Percentiles rank a stretch among this genome's conserved stretches.
phyloP scores from a whole-genome alignment of 2,888 invertebrate genomes.

The Macrophya alboannulata region DNA sequence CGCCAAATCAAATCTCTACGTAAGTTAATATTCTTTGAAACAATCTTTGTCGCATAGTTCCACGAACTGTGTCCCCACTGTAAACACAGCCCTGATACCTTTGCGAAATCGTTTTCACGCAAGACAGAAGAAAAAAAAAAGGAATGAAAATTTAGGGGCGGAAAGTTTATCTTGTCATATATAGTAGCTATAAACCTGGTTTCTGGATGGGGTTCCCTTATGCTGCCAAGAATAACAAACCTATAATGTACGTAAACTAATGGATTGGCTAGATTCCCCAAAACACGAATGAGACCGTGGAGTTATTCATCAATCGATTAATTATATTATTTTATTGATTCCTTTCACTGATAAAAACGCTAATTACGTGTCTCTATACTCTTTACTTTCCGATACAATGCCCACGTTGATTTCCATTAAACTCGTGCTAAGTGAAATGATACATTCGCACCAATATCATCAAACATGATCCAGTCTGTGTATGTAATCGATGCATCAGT shows the following conservation, averaged over 20 bases:
- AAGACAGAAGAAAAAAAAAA: slow-evolving; percentile 10
- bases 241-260: slow-evolving; percentile 33
- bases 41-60: slow-evolving; percentile 2
- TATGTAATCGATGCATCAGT: background rate
- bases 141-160: slow-evolving; percentile 22
- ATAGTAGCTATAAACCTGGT: slow-evolving; percentile 12
- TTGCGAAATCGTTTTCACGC: slow-evolving; percentile 7
- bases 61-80: slow-evolving; percentile 5
- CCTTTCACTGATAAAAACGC: background rate
- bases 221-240: slow-evolving; percentile 46
- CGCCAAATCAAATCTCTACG: slow-evolving; percentile 3
- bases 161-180: slow-evolving; percentile 37
- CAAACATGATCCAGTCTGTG: background rate
- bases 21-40: slow-evolving; percentile 28
- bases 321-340: background rate
- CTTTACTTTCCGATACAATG: background rate
- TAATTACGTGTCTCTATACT: background rate
- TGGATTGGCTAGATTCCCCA: slow-evolving; percentile 24
- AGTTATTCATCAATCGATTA: slow-evolving; percentile 4
- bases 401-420: background rate
- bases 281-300: background rate
- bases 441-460: background rate
- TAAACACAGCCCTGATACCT: slow-evolving; percentile 31
- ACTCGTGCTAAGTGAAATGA: background rate
- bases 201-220: slow-evolving; percentile 20